Conservation (phyloP, 2,113 vertebrate genomes). For the Malaclemys terrapin region DNA sequence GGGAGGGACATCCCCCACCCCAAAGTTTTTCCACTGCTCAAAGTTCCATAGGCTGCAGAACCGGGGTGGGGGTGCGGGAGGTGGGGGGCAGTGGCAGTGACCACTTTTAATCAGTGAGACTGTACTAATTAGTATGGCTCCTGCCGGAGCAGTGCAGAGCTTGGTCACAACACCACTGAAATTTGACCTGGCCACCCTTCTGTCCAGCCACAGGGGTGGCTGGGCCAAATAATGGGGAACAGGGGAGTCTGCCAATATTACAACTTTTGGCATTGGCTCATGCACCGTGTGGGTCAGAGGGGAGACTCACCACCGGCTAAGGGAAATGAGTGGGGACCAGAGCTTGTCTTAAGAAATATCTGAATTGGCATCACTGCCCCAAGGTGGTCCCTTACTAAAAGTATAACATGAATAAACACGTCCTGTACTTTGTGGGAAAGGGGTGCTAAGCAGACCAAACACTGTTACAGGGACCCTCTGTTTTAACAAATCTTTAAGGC, state of each 20-base stretch:
- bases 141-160: neutral
- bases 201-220: no score
- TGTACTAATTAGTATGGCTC: no score
- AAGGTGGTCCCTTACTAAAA: accelerated
- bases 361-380: neutral
- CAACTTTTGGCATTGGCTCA: neutral
- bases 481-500: accelerated
- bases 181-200: no score
- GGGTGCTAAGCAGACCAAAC: neutral
- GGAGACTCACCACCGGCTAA: neutral
- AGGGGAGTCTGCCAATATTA: no score
- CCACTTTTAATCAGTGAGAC: no score
- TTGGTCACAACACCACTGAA: no score
- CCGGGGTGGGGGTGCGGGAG: no score
- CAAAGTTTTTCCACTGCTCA: neutral
- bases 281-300: neutral
- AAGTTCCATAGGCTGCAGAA: no score
- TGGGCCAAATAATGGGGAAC: no score
- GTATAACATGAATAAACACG: neutral
- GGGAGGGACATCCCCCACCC: no score
- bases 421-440: accelerated
- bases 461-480: accelerated
- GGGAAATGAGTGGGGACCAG: neutral
- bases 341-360: neutral
- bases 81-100: no score